Percentiles rank a stretch among this genome's conserved stretches.
phyloP scores from a whole-genome alignment of 2,888 invertebrate genomes.

The Geophilus truncorum region DNA sequence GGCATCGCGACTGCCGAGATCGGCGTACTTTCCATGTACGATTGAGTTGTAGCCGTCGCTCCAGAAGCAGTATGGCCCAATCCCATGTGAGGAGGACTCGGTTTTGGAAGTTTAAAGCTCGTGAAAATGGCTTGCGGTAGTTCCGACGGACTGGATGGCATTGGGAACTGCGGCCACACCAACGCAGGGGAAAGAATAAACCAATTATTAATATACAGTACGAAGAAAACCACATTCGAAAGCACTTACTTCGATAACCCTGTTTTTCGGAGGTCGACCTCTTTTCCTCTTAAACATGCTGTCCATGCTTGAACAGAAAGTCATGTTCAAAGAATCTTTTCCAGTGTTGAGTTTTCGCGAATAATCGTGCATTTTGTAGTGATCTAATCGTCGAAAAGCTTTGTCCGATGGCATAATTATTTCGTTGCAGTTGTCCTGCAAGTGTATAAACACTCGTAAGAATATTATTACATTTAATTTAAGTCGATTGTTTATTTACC shows the following conservation, averaged over 20 bases:
- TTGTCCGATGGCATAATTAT: conserved; percentile 71
- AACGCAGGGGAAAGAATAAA: conserved; percentile 34
- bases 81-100: conserved; percentile 40
- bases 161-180: conserved; percentile 36
- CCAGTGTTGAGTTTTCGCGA: conserved; percentile 49
- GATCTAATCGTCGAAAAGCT: conserved; percentile 73
- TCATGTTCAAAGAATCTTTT: conserved; percentile 48
- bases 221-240: background rate
- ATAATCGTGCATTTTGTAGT: conserved; percentile 78
- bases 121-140: conserved; percentile 88
- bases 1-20: conserved; percentile 33
- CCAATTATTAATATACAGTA: conserved; percentile 30
- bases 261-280: conserved; percentile 94
- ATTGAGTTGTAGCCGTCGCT: conserved; percentile 29
- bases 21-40: conserved; percentile 18
- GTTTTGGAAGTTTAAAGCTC: conserved; percentile 83
- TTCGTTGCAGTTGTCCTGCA: conserved; percentile 70
- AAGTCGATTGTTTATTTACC: conserved; percentile 54
- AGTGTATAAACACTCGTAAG: background rate
- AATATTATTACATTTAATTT: conserved; percentile 10
- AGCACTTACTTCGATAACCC: conserved; percentile 66
- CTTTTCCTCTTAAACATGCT: conserved; percentile 88
- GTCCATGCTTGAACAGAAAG: conserved; percentile 69
- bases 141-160: conserved; percentile 46
- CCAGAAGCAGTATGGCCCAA: background rate